Percentiles rank a stretch among this genome's conserved stretches.
These are phyloP conservation scores for Pheucticus melanocephalus DNA, from an alignment of 2,113 vertebrate species.

Conservation along the genomic window DNA sequence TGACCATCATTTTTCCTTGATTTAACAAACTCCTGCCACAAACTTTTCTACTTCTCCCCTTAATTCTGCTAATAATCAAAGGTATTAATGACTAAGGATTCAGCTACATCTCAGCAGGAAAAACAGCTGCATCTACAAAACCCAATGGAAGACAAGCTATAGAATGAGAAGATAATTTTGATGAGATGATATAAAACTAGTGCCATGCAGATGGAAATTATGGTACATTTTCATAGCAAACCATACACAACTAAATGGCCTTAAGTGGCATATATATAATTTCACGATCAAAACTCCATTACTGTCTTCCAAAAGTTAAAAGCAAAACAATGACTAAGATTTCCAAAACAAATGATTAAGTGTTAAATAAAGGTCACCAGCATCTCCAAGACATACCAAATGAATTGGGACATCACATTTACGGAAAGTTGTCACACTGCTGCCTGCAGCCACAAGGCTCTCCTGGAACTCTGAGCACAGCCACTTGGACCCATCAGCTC, in stretches of 20 bases:
- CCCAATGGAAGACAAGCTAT: neutral
- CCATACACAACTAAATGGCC: neutral
- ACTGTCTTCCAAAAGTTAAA: neutral
- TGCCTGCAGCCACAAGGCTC: slow-evolving; percentile 80
- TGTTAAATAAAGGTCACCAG: neutral
- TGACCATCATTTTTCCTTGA: neutral
- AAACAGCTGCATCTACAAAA: neutral
- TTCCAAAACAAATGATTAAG: neutral
- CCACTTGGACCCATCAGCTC: slow-evolving; percentile 91
- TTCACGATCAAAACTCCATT: neutral
- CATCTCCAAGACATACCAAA: slow-evolving; percentile 74
- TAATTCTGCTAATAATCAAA: neutral
- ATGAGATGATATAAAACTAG: neutral
- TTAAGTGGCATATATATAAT: neutral
- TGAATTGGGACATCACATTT: slow-evolving; percentile 74
- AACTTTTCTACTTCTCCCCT: neutral
- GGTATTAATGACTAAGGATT: neutral
- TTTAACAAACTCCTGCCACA: neutral
- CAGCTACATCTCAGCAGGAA: neutral
- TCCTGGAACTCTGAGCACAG: slow-evolving; percentile 89
- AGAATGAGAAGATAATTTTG: neutral
- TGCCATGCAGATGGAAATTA: neutral
- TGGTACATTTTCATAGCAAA: neutral
- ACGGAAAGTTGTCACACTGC: neutral
- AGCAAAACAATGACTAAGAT: neutral